Evolutionary conservation across 2,797 vertebrate genomes (phyloP).

Genomic region (Bryconaethiops microstoma): DNA sequence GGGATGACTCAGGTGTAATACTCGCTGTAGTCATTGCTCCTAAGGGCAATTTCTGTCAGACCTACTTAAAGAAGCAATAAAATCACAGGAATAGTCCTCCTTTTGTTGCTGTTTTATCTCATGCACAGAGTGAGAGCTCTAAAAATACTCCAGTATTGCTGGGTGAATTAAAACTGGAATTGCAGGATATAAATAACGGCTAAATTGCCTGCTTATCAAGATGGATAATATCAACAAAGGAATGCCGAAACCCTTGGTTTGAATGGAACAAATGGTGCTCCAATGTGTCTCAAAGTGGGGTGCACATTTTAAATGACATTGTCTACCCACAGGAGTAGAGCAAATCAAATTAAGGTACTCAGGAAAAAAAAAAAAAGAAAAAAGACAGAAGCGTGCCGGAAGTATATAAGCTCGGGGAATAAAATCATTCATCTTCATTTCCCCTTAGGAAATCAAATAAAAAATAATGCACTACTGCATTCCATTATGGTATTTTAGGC

Average conservation of each 20-base stretch:
- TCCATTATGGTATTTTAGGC: slow-evolving; percentile 49
- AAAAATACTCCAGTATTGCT: slow-evolving; percentile 21
- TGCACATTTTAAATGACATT: slow-evolving; percentile 63
- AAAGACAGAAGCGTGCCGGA: slow-evolving; percentile 55
- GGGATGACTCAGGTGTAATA: background rate
- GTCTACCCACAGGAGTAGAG: slow-evolving; percentile 59
- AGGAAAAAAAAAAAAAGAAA: slow-evolving; percentile 1
- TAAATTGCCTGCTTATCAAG: slow-evolving; percentile 54
- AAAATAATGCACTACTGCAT: slow-evolving; percentile 57
- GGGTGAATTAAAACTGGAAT: slow-evolving; percentile 43
- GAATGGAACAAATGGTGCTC: slow-evolving; percentile 44
- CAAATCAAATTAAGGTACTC: slow-evolving; percentile 60
- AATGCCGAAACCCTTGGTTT: slow-evolving; percentile 35
- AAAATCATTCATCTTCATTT: slow-evolving; percentile 67
- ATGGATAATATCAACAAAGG: slow-evolving; percentile 54
- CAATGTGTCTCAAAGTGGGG: slow-evolving; percentile 44
- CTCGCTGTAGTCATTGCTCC: background rate
- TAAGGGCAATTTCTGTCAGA: background rate
- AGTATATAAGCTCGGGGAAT: slow-evolving; percentile 62
- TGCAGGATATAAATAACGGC: slow-evolving; percentile 52
- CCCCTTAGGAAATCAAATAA: slow-evolving; percentile 63
- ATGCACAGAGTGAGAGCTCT: slow-evolving; percentile 24
- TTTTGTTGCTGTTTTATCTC: slow-evolving; percentile 25
- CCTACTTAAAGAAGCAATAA: slow-evolving; percentile 20
- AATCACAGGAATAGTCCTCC: slow-evolving; percentile 32